These are phyloP conservation scores for Scolanthus callimorphus DNA, from an alignment of 92 coral and sea anemone species.

Conservation along the genomic window DNA sequence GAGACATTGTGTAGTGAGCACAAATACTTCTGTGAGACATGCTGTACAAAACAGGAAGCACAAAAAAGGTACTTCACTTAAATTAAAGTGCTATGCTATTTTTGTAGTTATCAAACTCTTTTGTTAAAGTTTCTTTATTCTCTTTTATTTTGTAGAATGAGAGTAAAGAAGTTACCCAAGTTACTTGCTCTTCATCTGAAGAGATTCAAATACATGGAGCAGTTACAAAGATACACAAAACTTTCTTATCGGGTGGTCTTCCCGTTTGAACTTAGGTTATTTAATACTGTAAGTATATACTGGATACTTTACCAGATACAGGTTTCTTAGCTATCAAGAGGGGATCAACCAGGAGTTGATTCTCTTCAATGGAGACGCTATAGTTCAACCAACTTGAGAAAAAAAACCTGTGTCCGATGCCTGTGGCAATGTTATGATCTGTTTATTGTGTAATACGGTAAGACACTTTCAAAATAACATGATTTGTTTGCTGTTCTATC, in stretches of 20 bases:
- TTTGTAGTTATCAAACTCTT: conserved; percentile 1
- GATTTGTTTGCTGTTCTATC: too few relatives aligned
- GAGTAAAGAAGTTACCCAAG: conserved; percentile 95
- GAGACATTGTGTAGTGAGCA: conserved; percentile 97
- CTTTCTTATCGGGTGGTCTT: conserved; percentile 97
- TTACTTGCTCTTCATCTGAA: conserved; percentile 93
- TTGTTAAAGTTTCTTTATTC: background rate
- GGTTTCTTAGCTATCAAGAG: too few relatives aligned
- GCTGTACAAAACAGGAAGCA: conserved; percentile 98
- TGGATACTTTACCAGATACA: too few relatives aligned
- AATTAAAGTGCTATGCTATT: background rate
- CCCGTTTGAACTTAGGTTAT: conserved; percentile 91
- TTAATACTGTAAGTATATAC: conserved; percentile 86
- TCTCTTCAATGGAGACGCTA: too few relatives aligned
- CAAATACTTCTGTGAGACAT: conserved; percentile 96
- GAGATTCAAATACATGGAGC: conserved; percentile 96
- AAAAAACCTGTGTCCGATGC: too few relatives aligned
- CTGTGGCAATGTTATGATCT: too few relatives aligned
- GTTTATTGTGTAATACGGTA: too few relatives aligned
- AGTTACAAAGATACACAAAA: conserved; percentile 92
- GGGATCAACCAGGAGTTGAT: too few relatives aligned
- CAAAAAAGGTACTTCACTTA: conserved; percentile 75
- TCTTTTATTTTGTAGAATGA: conserved; percentile 55
- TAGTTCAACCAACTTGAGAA: too few relatives aligned
- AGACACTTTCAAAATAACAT: too few relatives aligned